These are phyloP conservation scores for Odontophorus gujanensis DNA, from an alignment of 2,113 vertebrate genomes.

Conservation along the genomic window DNA sequence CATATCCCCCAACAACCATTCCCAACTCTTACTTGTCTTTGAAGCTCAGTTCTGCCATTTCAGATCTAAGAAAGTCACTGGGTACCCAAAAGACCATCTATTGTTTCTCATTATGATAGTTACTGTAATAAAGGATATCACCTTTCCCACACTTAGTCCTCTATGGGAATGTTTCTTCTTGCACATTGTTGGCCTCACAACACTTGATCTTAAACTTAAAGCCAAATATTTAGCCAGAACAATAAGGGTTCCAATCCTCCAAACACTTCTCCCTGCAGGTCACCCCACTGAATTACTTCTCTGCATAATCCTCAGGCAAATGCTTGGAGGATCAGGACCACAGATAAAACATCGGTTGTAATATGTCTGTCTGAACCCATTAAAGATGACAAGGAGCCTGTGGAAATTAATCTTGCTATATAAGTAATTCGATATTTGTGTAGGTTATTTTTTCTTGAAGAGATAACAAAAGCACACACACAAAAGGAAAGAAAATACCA, in stretches of 20 bases:
- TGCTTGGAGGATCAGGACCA: neutral
- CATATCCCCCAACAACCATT: conserved; percentile 35
- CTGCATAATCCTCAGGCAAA: neutral
- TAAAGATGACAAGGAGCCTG: neutral
- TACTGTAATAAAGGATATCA: conserved; percentile 19
- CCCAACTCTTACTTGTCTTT: conserved; percentile 40
- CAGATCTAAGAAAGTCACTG: neutral
- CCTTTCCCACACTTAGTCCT: conserved; percentile 14
- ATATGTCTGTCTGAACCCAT: neutral
- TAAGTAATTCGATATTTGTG: neutral
- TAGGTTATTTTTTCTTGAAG: conserved; percentile 48
- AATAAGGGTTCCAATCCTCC: neutral
- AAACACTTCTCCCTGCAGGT: neutral
- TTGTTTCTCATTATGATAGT: neutral
- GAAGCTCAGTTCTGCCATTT: conserved; percentile 43
- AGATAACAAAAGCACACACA: neutral
- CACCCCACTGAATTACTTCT: neutral
- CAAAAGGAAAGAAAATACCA: neutral
- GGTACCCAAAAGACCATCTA: conserved; percentile 1
- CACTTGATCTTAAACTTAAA: conserved; percentile 8
- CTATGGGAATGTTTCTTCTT: conserved; percentile 2
- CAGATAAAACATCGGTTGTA: neutral
- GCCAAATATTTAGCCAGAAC: neutral
- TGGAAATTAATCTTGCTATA: conserved; percentile 26
- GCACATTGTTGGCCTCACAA: neutral